Evolutionary conservation across 2,113 vertebrate species (phyloP).

Genomic region (Brachyhypopomus gauderio): DNA sequence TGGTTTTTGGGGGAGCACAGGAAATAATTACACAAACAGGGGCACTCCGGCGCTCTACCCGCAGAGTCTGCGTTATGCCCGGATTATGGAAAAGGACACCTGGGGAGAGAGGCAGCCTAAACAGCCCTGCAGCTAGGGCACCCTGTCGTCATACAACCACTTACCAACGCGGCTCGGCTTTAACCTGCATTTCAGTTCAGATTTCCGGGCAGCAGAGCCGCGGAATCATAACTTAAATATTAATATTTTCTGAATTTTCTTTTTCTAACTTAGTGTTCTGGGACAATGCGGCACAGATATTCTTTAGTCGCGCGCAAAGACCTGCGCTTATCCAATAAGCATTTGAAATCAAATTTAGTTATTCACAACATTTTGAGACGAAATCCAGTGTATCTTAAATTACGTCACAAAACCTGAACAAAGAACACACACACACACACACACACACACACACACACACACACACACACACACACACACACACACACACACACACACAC

Average conservation of each 20-base stretch:
- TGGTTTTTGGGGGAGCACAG: slow-evolving; percentile 75
- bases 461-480: background rate
- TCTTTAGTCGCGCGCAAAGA: background rate
- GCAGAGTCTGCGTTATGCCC: slow-evolving; percentile 77
- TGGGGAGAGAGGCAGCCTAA: slow-evolving; percentile 72
- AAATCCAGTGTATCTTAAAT: slow-evolving; percentile 11
- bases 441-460: slow-evolving; percentile 13
- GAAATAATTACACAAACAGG: slow-evolving; percentile 80
- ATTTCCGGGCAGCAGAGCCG: too few relatives aligned
- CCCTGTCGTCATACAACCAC: background rate
- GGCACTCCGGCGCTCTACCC: slow-evolving; percentile 70
- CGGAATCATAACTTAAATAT: too few relatives aligned
- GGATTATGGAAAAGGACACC: slow-evolving; percentile 81
- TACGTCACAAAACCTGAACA: slow-evolving; percentile 9
- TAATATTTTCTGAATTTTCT: background rate
- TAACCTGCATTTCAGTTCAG: background rate
- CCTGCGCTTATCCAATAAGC: background rate
- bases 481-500: background rate
- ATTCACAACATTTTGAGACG: slow-evolving; percentile 31
- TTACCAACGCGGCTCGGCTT: slow-evolving; percentile 12
- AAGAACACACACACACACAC: slow-evolving; percentile 22
- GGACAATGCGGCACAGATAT: background rate
- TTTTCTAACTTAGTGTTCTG: background rate
- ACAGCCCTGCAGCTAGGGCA: slow-evolving; percentile 50
- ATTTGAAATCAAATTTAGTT: slow-evolving; percentile 38